These are phyloP conservation scores for Macrobrachium rosenbergii DNA, from an alignment of 1,140 invertebrate species.

Conservation along the genomic window DNA sequence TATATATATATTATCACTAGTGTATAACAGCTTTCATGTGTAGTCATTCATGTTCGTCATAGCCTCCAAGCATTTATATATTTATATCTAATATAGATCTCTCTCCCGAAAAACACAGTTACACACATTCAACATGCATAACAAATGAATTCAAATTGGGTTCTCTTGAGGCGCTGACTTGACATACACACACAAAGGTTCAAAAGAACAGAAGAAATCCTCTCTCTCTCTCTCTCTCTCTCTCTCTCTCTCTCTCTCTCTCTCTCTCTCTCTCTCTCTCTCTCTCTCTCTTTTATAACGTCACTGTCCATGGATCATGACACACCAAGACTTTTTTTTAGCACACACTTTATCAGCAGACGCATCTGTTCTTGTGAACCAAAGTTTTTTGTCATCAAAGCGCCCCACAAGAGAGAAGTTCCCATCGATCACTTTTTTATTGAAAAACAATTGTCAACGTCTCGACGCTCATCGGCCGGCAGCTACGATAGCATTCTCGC, in stretches of 20 bases:
- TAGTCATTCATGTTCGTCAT: background rate
- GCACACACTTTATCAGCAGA: no score
- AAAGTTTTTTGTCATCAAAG: background rate
- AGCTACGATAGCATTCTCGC: constrained; percentile 70
- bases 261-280: no score
- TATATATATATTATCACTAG: background rate
- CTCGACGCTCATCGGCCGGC: background rate
- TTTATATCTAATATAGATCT: constrained; percentile 19
- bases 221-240: no score
- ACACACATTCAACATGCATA: constrained; percentile 21
- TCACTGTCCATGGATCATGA: no score
- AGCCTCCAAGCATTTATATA: constrained; percentile 11
- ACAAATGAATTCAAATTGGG: constrained; percentile 9
- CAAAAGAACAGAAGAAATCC: no score
- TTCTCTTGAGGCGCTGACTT: background rate
- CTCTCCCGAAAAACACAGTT: background rate
- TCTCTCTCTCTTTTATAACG: no score
- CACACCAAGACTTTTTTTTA: no score
- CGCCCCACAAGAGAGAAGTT: background rate
- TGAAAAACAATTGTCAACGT: background rate
- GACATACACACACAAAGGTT: no score
- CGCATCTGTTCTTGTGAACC: no score
- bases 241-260: no score
- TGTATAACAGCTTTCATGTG: background rate
- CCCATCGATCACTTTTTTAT: background rate